Evolutionary conservation across 1,140 invertebrate genomes (phyloP).

Genomic region (silkworm (Bombyx mori)): DNA sequence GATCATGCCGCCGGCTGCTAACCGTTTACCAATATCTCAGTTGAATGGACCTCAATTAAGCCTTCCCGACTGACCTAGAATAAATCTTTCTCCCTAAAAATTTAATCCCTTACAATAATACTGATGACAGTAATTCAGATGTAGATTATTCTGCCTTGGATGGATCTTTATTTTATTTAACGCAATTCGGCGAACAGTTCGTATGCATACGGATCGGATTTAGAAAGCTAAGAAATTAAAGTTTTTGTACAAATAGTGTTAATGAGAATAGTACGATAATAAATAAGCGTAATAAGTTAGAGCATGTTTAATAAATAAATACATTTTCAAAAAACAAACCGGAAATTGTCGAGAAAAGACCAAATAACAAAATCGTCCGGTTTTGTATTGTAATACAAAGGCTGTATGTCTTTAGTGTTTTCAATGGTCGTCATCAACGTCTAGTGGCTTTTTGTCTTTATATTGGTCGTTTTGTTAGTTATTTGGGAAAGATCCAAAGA

Average conservation of each 20-base stretch:
- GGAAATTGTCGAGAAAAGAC: too few species aligned
- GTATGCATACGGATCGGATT: too few species aligned
- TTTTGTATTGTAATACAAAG: too few species aligned
- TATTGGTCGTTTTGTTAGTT: constrained; percentile 23
- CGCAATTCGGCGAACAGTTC: too few species aligned
- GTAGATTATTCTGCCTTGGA: constrained; percentile 19
- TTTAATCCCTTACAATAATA: constrained; percentile 27
- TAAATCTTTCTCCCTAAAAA: constrained; percentile 31
- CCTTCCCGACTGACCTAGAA: constrained; percentile 27
- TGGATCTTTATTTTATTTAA: too few species aligned
- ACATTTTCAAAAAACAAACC: too few species aligned
- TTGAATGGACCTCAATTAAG: constrained; percentile 53
- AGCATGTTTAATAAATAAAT: too few species aligned
- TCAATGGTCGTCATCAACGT: constrained; percentile 23
- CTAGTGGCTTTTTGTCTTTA: constrained; percentile 31
- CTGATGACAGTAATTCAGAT: constrained; percentile 26
- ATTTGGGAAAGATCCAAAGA: constrained; percentile 39
- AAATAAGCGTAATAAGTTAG: too few species aligned
- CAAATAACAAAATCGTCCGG: too few species aligned
- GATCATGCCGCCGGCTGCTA: constrained; percentile 27
- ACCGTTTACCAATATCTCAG: constrained; percentile 42
- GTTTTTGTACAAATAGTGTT: too few species aligned
- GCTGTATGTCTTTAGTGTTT: constrained; percentile 6
- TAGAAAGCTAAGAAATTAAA: too few species aligned
- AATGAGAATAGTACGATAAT: too few species aligned